Base-by-base conservation (phyloP, 2,797 vertebrate genomes). In the Eospalax fontanierii region DNA sequence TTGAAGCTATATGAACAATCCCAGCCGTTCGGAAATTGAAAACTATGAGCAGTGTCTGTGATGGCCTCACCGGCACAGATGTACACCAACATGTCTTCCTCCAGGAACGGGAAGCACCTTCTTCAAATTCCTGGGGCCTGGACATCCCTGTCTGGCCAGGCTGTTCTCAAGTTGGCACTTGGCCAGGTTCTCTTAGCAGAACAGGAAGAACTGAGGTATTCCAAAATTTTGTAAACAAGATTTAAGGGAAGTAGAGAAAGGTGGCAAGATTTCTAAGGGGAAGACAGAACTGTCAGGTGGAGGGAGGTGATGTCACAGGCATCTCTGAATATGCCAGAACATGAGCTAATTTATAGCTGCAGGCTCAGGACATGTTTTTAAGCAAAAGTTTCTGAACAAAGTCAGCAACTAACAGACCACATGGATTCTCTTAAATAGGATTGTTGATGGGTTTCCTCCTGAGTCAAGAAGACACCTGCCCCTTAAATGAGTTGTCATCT, bases 1-100 rank as follows among this genome's bases (percentile, higher is more conserved):
- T 11, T 4, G 78, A 80, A 81, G 6, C 95, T 86, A 93, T 71
- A 79, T 59, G 91, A 95, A 96, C 57, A 63, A 88, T 94, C 90
- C 96, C 96, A 90, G 96, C 80, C 59, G 93, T 95, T 95, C 95
- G 93, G 96, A 90, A 96, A 97, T 83, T 71, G 82, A 73, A 95
- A 93, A 96, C 92, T 71, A 63, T 81, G 90, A 95, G 94, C 65
- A 97, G 83, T 91, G 94, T 96, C 97, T 90, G 89, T 40, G 78
- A 84, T 85, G 88, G 87, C 95, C 95, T 0, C 88, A n/a, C 76
- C 0, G 26, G 24, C 43, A 6, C 3, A 5, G n/a, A 26, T 83
- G 63, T 1, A 28, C 57, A 46, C 28, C 91, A 94, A 95, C 93
- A 93, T 84, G 92, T 95, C 95, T 97, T 85, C 92, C 14, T 22